phyloP scores from a whole-genome alignment of 2,888 invertebrate genomes.

The Erannis defoliaria region DNA sequence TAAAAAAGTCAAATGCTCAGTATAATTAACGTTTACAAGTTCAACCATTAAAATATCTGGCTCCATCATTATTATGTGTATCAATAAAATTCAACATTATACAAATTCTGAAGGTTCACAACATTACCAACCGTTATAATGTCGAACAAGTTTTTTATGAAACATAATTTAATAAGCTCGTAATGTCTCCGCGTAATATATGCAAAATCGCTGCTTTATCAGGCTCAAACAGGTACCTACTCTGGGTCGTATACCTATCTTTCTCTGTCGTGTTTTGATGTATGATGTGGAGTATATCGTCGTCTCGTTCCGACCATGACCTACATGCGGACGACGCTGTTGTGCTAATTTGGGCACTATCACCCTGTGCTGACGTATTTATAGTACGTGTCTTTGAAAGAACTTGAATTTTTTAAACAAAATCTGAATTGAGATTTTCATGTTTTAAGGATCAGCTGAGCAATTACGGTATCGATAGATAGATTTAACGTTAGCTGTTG shows the following conservation, averaged over 20 bases:
- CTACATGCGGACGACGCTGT: slow-evolving; percentile 66
- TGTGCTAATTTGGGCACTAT: slow-evolving; percentile 74
- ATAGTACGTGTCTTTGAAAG: slow-evolving; percentile 23
- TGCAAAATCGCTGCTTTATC: slow-evolving; percentile 32
- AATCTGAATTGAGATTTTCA: no score
- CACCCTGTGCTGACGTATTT: slow-evolving; percentile 40
- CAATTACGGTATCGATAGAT: no score
- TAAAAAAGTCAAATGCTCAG: no score
- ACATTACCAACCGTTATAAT: background rate
- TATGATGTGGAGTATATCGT: slow-evolving; percentile 48
- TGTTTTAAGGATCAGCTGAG: no score
- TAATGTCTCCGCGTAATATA: slow-evolving; percentile 15
- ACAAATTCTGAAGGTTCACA: background rate
- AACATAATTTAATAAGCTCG: slow-evolving; percentile 4
- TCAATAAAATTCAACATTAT: background rate
- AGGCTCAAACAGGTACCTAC: slow-evolving; percentile 41
- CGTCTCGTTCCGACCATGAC: slow-evolving; percentile 68
- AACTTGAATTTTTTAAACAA: background rate
- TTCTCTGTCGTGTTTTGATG: slow-evolving; percentile 45
- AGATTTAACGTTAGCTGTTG: no score
- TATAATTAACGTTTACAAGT: no score
- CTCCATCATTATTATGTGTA: no score
- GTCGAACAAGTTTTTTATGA: slow-evolving; percentile 4
- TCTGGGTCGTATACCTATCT: slow-evolving; percentile 40
- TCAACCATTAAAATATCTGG: no score